phyloP scores from a whole-genome alignment of 2,888 invertebrate species.

The Suillia variegata region DNA sequence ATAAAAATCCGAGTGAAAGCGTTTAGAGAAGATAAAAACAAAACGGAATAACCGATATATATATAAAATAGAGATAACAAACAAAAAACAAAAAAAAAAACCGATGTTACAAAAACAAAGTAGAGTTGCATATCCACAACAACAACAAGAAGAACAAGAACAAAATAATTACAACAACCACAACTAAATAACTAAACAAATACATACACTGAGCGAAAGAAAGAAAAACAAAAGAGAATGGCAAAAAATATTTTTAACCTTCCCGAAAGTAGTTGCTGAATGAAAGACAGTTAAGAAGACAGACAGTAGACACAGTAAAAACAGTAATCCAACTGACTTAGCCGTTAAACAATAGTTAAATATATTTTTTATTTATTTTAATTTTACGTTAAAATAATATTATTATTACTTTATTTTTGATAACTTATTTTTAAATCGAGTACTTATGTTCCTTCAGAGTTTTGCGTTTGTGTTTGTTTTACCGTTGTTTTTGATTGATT shows the following conservation, averaged over 20 bases:
- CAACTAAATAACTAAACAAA: constrained; percentile 11
- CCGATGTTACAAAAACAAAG: constrained; percentile 44
- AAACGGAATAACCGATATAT: constrained; percentile 15
- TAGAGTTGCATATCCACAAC: constrained; percentile 56
- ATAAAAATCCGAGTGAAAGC: constrained; percentile 37
- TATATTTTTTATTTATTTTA: constrained; percentile 13
- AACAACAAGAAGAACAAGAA: constrained; percentile 22
- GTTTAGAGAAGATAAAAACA: constrained; percentile 17
- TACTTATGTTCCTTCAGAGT: constrained; percentile 34
- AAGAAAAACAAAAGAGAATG: background rate
- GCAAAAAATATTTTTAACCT: constrained; percentile 45
- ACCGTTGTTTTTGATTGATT: constrained; percentile 26
- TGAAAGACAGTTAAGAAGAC: constrained; percentile 8
- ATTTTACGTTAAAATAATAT: constrained; percentile 13
- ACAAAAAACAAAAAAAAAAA: constrained; percentile 34
- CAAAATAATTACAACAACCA: constrained; percentile 31
- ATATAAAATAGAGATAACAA: constrained; percentile 32
- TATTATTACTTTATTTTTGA: constrained; percentile 24
- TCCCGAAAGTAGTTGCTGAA: constrained; percentile 42
- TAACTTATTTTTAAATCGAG: constrained; percentile 24
- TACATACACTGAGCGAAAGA: background rate
- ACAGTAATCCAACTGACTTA: constrained; percentile 16
- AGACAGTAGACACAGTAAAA: constrained; percentile 10
- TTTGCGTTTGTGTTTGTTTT: constrained; percentile 16
- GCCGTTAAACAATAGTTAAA: constrained; percentile 1